Conservation (phyloP, 2,888 invertebrate species). For the Drosophila emarginata region DNA sequence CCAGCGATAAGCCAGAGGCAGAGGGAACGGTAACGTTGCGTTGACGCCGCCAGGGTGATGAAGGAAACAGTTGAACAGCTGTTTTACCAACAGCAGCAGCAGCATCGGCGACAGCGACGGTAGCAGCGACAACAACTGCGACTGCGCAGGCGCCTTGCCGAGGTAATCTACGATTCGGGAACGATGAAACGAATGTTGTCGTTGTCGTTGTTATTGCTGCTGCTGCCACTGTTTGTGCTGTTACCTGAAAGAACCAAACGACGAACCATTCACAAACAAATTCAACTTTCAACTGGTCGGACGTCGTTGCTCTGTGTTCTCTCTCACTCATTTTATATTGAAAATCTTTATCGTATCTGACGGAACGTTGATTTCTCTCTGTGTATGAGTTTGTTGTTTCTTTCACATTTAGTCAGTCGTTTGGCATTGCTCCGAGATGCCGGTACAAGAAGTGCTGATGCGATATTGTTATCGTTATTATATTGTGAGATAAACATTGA, state of each 20-base stretch:
- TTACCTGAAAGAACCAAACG: slow-evolving; percentile 59
- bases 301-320: slow-evolving; percentile 50
- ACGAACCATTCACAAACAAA: slow-evolving; percentile 64
- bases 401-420: slow-evolving; percentile 54
- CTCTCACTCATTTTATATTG: not conserved
- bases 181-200: slow-evolving; percentile 2
- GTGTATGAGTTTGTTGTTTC: slow-evolving; percentile 18
- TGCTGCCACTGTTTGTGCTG: not conserved
- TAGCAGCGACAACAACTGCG: slow-evolving; percentile 33
- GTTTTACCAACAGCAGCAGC: slow-evolving; percentile 57
- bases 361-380: not conserved
- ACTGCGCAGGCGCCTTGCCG: slow-evolving; percentile 65
- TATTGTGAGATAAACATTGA: slow-evolving; percentile 33
- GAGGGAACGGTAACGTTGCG: not conserved
- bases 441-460: slow-evolving; percentile 58
- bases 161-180: slow-evolving; percentile 26
- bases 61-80: slow-evolving; percentile 61
- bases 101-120: slow-evolving; percentile 67
- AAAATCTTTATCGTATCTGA: slow-evolving; percentile 11
- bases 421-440: slow-evolving; percentile 70
- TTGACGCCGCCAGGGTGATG: not conserved
- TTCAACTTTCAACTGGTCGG: slow-evolving; percentile 66
- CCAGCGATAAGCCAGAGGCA: slow-evolving; percentile 41
- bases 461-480: slow-evolving; percentile 20
- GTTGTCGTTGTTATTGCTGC: not conserved